Evolutionary conservation across 1,140 invertebrate species (phyloP).

Genomic region (Zaprionus kolodkinae): DNA sequence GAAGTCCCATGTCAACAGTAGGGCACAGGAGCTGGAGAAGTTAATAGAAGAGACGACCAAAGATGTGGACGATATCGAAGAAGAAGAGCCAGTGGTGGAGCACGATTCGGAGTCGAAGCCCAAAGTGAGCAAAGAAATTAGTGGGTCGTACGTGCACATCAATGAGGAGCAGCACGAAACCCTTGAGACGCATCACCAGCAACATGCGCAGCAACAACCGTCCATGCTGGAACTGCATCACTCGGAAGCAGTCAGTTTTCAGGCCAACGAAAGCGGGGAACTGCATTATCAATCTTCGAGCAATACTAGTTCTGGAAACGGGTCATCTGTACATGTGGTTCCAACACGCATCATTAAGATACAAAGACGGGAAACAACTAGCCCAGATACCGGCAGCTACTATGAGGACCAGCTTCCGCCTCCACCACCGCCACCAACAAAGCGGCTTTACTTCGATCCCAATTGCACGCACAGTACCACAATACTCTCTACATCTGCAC

Average conservation of each 20-base stretch:
- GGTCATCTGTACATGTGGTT: slow-evolving; percentile 57
- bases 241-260: slow-evolving; percentile 66
- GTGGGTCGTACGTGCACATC: slow-evolving; percentile 48
- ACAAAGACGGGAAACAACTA: slow-evolving; percentile 62
- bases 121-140: slow-evolving; percentile 62
- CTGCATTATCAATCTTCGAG: slow-evolving; percentile 58
- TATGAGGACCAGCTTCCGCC: slow-evolving; percentile 61
- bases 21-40: slow-evolving; percentile 76
- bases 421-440: slow-evolving; percentile 49
- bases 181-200: slow-evolving; percentile 56
- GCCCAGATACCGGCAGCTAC: slow-evolving; percentile 57
- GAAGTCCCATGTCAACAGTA: slow-evolving; percentile 50
- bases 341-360: slow-evolving; percentile 77
- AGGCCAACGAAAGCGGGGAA: slow-evolving; percentile 69
- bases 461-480: slow-evolving; percentile 46
- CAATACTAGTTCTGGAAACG: slow-evolving; percentile 31
- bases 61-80: slow-evolving; percentile 80
- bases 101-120: slow-evolving; percentile 68
- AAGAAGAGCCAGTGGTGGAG: slow-evolving; percentile 44
- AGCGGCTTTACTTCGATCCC: slow-evolving; percentile 71
- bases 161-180: slow-evolving; percentile 56
- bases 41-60: slow-evolving; percentile 83
- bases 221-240: slow-evolving; percentile 63
- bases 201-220: slow-evolving; percentile 42
- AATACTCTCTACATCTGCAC: slow-evolving; percentile 52